Conservation (phyloP, 2,888 invertebrate genomes). For the Eremobia ochroleuca region DNA sequence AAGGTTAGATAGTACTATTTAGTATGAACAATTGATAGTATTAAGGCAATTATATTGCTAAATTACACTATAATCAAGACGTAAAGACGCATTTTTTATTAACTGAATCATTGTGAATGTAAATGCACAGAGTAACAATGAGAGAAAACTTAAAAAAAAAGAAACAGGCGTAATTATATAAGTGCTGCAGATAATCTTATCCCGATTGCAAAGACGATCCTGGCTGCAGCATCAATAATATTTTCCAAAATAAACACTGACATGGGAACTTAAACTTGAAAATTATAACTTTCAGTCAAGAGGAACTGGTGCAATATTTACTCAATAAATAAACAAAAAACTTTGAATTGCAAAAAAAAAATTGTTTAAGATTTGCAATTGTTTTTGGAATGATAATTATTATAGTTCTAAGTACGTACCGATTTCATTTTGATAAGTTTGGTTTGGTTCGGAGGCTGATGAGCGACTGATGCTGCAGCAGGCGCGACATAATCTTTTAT, state of each 20-base stretch:
- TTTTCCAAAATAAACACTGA: background rate
- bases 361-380: background rate
- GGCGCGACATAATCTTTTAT: constrained; percentile 85
- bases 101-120: background rate
- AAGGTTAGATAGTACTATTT: background rate
- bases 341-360: constrained; percentile 8
- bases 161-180: background rate
- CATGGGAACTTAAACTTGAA: background rate
- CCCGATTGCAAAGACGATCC: background rate
- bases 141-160: background rate
- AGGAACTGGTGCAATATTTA: background rate
- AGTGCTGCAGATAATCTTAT: background rate
- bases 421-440: constrained; percentile 85
- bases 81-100: background rate
- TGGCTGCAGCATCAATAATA: background rate
- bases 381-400: constrained; percentile 5
- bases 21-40: no score
- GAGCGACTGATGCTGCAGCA: constrained; percentile 84
- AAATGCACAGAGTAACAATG: background rate
- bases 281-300: background rate
- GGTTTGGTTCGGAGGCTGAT: constrained; percentile 79
- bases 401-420: constrained; percentile 75
- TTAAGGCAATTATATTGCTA: no score
- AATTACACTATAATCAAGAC: background rate
- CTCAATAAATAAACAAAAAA: background rate